Evolutionary conservation across 2,888 invertebrate species (phyloP).

Genomic region (Protula sp.): DNA sequence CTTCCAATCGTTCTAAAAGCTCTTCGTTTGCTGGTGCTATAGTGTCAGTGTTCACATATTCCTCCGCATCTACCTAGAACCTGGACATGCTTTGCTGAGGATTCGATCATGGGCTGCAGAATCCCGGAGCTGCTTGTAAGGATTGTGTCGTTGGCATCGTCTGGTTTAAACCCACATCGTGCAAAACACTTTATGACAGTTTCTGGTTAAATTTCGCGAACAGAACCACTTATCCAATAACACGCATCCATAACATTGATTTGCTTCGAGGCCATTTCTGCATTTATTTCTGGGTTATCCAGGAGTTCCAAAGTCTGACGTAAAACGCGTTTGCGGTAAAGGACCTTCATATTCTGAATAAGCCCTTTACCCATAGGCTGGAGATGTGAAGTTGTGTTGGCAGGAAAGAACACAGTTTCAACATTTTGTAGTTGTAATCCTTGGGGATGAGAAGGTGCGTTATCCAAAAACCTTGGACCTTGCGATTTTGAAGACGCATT

Average conservation of each 20-base stretch:
- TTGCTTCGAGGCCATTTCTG: not conserved
- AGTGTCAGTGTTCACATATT: too few species aligned
- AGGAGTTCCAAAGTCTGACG: not conserved
- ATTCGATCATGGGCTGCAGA: too few species aligned
- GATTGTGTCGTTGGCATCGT: too few species aligned
- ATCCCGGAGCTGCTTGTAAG: too few species aligned
- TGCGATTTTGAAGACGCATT: not conserved
- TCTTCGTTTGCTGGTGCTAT: too few species aligned
- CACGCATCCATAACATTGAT: not conserved
- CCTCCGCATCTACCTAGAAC: too few species aligned
- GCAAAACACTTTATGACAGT: not conserved
- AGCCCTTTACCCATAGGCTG: slow-evolving; percentile 26
- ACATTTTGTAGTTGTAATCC: too few species aligned
- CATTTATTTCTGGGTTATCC: not conserved
- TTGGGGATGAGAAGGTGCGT: not conserved
- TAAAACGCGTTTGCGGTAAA: too few species aligned
- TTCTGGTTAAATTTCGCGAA: not conserved
- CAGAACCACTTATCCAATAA: not conserved
- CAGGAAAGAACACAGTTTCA: too few species aligned
- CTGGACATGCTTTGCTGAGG: too few species aligned
- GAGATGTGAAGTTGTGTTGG: slow-evolving; percentile 17
- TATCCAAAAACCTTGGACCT: not conserved
- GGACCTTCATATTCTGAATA: slow-evolving; percentile 18
- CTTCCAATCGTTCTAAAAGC: too few species aligned
- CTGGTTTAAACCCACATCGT: too few species aligned